Percentiles rank a stretch among this genome's conserved stretches.
Evolutionary conservation across 2,888 invertebrate genomes (phyloP).

Genomic region (Isotomurus palustris): DNA sequence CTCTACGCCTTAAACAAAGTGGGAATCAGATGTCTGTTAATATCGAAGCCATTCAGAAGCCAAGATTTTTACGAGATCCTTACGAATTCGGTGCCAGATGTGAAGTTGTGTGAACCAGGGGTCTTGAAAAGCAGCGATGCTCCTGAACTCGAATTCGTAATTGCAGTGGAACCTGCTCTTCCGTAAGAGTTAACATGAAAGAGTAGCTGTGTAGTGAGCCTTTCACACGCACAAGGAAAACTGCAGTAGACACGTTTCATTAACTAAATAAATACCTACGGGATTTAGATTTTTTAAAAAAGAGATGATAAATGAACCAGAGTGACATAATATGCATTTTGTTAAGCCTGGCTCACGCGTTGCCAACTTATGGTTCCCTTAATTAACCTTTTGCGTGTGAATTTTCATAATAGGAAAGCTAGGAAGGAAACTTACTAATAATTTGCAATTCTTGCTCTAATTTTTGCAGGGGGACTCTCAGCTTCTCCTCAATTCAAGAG

Average conservation of each 20-base stretch:
- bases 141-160: slow-evolving; percentile 57
- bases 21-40: slow-evolving; percentile 62
- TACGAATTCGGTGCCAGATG: slow-evolving; percentile 58
- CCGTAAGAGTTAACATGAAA: slow-evolving; percentile 9
- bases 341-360: no score
- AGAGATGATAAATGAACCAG: no score
- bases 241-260: no score
- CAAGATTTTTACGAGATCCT: slow-evolving; percentile 66
- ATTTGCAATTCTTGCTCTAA: no score
- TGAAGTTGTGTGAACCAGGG: slow-evolving; percentile 54
- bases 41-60: slow-evolving; percentile 59
- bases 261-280: no score
- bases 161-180: slow-evolving; percentile 48
- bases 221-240: no score
- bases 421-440: no score
- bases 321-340: no score
- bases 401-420: no score
- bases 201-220: neutral
- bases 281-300: no score
- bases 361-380: no score
- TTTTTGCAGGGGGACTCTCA: slow-evolving; percentile 26
- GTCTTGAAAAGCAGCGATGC: slow-evolving; percentile 53
- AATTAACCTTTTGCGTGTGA: no score
- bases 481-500: slow-evolving; percentile 23
- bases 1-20: slow-evolving; percentile 68